Evolutionary conservation across 2,888 invertebrate genomes (phyloP), one percentile per base, ranked within the genome.

Genomic region (Drosophila koepferae): DNA sequence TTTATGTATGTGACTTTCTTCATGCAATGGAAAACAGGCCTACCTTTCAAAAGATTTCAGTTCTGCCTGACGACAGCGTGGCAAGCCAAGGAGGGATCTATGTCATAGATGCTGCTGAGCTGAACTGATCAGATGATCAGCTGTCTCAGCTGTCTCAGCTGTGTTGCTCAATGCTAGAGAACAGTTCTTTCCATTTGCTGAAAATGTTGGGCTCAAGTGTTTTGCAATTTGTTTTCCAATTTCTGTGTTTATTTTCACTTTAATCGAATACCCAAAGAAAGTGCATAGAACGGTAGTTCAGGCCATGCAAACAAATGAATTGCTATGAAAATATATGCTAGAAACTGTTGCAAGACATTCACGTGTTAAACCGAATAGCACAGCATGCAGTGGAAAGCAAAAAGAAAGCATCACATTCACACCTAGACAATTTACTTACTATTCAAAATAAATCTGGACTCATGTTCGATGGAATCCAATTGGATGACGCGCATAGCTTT

Each of bases 1-100:
- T 85, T 89, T 89, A 85, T 85, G 89, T 74, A 85, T 89, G 85
- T 59, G 84, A 89, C 87, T 85, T 89, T 85, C 87, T 81, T 86
- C 66, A 34, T 43, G 60, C 63, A 44, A 65, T 54, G 63, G 53
- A 61, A 63, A 63, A 23, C 28, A 41, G 54, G 78, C 69, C 72
- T 72, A 64, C 38, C 43, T 18, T 49, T 48, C 16, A 5, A 5
- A 18, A 20, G 9, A 16, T 20, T 61, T 20, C 16, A 34, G 10
- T 51, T 44, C 58, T 46, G 28, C 20, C 2, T 55, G n/a, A 18
- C n/a, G 46, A 36, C 40, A 40, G 16, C n/a, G 2, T 12, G 54
- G 18, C n/a, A 18, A 38, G 10, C 36, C 36, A 18, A 41, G 51
- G 53, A 41, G 51, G 53, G 41, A 40, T 58, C 63, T 62, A 46